phyloP scores from a whole-genome alignment of 1,140 invertebrate species.

The Plutomurus gul region DNA sequence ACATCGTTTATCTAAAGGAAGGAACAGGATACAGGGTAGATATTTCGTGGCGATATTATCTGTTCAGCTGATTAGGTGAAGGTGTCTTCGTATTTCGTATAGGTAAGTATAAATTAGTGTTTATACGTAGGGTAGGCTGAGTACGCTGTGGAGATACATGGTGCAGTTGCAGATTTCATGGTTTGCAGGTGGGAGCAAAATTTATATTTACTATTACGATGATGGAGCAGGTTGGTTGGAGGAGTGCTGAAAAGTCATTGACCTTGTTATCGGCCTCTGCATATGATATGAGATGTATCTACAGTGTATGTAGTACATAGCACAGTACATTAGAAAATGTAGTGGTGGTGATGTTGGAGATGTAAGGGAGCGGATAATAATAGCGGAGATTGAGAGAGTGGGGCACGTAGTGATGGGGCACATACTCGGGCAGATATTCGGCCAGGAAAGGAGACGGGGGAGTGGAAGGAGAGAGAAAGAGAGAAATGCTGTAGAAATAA shows the following conservation, averaged over 20 bases:
- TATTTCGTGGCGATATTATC: no score
- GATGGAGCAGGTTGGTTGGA: neutral
- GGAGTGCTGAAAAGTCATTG: constrained; percentile 9
- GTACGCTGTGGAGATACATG: no score
- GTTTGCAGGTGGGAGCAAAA: no score
- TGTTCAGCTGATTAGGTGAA: no score
- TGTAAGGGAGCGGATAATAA: neutral
- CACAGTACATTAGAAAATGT: neutral
- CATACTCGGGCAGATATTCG: no score
- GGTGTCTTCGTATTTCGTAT: no score
- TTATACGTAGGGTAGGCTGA: no score
- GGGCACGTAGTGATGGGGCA: neutral
- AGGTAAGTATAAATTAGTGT: no score
- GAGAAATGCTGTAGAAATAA: neutral
- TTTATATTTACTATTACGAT: no score
- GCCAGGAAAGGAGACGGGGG: neutral
- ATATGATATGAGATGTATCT: neutral
- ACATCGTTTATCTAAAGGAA: no score
- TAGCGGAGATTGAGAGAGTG: neutral
- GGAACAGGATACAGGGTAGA: no score
- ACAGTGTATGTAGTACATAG: neutral
- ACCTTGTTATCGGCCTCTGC: neutral
- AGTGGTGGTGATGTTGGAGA: neutral
- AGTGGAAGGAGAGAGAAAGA: neutral
- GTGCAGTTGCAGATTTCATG: no score